A percentile compares a stretch with the other conserved stretches of the same genome.
Evolutionary conservation across 1,140 invertebrate species (phyloP).

Genomic region (Brachionus sp.): DNA sequence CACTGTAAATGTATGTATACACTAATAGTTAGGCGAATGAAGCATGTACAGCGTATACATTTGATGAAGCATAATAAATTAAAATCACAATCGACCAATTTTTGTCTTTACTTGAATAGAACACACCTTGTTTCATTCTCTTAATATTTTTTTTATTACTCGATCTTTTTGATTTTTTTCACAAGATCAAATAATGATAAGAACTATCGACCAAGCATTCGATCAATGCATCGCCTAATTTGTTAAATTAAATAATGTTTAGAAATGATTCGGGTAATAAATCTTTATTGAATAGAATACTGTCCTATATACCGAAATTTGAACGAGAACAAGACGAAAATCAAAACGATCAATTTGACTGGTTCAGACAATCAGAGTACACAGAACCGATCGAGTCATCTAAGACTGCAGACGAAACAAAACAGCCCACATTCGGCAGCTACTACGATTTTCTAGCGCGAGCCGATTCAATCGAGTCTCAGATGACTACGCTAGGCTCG

Average conservation of each 20-base stretch:
- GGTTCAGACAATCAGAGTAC: background rate
- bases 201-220: background rate
- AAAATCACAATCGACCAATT: background rate
- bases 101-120: background rate
- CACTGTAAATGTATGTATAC: too few relatives aligned
- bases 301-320: background rate
- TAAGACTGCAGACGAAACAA: background rate
- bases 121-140: background rate
- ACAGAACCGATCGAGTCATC: background rate
- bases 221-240: slow-evolving; percentile 20
- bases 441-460: slow-evolving; percentile 6
- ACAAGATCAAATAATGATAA: slow-evolving; percentile 2
- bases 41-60: too few relatives aligned
- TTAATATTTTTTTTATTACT: background rate
- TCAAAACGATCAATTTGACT: background rate
- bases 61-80: background rate
- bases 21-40: too few relatives aligned
- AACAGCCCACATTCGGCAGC: background rate
- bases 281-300: background rate
- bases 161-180: background rate
- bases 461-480: background rate
- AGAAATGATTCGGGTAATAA: background rate
- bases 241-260: slow-evolving; percentile 30
- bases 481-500: background rate
- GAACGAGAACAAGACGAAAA: background rate